Evolutionary conservation across 2,888 invertebrate species (phyloP).

Genomic region (Cephalotes varians): DNA sequence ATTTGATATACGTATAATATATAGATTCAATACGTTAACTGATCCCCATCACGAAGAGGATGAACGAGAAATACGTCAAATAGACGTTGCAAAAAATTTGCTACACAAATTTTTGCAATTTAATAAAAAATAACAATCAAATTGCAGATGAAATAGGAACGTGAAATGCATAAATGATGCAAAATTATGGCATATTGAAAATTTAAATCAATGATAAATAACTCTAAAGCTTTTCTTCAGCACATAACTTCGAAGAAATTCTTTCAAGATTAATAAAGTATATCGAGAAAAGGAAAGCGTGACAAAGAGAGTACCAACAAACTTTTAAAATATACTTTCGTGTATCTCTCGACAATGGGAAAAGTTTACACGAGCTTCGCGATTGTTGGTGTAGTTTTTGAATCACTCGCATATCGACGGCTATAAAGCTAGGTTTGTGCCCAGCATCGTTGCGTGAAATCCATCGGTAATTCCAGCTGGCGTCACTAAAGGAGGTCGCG

Average conservation of each 20-base stretch:
- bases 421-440: slow-evolving; percentile 51
- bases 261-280: neutral
- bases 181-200: neutral
- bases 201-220: neutral
- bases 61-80: neutral
- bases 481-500: slow-evolving; percentile 43
- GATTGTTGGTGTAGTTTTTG: slow-evolving; percentile 43
- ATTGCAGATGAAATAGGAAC: neutral
- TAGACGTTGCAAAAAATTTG: neutral
- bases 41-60: neutral
- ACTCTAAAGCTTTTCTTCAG: neutral
- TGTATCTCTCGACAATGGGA: neutral
- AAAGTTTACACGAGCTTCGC: slow-evolving; percentile 31
- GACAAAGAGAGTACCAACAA: neutral
- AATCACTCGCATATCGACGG: slow-evolving; percentile 49
- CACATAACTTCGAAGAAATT: neutral
- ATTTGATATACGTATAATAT: neutral
- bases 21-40: neutral
- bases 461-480: slow-evolving; percentile 46
- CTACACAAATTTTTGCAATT: too few relatives aligned
- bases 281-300: neutral
- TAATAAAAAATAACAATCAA: too few relatives aligned
- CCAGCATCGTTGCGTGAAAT: slow-evolving; percentile 36
- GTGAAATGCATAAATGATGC: neutral
- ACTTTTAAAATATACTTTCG: neutral